Evolutionary conservation across 2,888 invertebrate genomes (phyloP).

Genomic region (Leucophenga maculata): DNA sequence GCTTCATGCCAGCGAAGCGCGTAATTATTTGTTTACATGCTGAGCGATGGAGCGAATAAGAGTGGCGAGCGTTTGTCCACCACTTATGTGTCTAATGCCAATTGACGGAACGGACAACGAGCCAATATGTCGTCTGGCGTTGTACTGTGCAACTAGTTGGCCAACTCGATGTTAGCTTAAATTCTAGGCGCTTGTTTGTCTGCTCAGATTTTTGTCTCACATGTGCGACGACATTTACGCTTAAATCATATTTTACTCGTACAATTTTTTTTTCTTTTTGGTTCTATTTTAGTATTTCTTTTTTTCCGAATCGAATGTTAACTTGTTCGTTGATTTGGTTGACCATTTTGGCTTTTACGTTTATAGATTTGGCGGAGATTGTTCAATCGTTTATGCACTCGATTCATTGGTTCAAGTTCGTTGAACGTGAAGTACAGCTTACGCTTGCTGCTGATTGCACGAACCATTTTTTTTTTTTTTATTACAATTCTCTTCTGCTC

Average conservation of each 20-base stretch:
- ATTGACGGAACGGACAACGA: not conserved
- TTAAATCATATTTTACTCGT: slow-evolving; percentile 62
- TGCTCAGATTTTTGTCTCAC: slow-evolving; percentile 33
- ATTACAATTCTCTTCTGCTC: slow-evolving; percentile 12
- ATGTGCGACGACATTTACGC: slow-evolving; percentile 59
- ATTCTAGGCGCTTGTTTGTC: slow-evolving; percentile 48
- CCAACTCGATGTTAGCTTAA: too few species aligned
- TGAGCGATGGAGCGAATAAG: not conserved
- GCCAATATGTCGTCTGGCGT: too few species aligned
- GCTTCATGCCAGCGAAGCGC: slow-evolving; percentile 7
- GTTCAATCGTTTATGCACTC: not conserved
- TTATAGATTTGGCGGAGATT: not conserved
- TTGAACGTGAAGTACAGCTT: slow-evolving; percentile 15
- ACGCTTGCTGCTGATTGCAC: slow-evolving; percentile 38
- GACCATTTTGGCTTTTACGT: slow-evolving; percentile 40
- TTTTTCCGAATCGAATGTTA: slow-evolving; percentile 63
- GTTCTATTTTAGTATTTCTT: slow-evolving; percentile 35
- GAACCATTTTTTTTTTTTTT: slow-evolving; percentile 47
- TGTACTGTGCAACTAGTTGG: too few species aligned
- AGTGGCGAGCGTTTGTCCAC: not conserved
- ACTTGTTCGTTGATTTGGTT: slow-evolving; percentile 63
- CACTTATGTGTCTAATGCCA: slow-evolving; percentile 1
- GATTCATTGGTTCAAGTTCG: slow-evolving; percentile 47
- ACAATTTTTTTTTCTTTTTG: not conserved
- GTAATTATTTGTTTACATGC: slow-evolving; percentile 31